Percentiles rank a stretch among this genome's conserved stretches.
These are phyloP conservation scores for Cydia splendana DNA, from an alignment of 1,140 invertebrate genomes.

Conservation along the genomic window DNA sequence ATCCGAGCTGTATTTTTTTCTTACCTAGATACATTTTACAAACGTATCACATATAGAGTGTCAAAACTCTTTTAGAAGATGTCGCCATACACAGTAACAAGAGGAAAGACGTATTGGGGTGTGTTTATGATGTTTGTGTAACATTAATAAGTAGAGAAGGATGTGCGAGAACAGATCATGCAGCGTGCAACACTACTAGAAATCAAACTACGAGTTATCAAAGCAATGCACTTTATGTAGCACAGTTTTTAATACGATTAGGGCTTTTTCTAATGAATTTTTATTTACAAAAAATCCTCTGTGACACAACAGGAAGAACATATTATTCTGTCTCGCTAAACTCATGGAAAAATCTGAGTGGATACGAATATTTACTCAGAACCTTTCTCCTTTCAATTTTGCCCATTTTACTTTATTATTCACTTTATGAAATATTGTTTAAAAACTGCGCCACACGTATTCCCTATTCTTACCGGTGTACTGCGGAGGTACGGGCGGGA, in stretches of 20 bases:
- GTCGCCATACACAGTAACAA: no score
- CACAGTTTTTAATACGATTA: constrained; percentile 3
- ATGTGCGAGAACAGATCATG: constrained; percentile 25
- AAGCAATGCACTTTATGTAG: background rate
- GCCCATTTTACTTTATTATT: no score
- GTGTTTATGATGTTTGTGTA: constrained; percentile 13
- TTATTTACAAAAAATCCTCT: no score
- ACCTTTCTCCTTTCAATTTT: no score
- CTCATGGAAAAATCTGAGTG: no score
- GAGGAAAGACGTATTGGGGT: background rate
- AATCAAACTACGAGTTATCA: background rate
- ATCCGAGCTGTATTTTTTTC: background rate
- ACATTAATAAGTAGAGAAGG: constrained; percentile 22
- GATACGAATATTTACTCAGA: no score
- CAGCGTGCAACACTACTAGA: background rate
- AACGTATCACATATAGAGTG: background rate
- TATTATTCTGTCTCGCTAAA: no score
- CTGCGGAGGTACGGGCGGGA: constrained; percentile 42
- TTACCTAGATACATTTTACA: background rate
- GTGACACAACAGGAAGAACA: no score
- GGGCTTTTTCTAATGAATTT: no score
- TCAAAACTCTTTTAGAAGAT: no score
- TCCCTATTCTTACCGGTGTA: constrained; percentile 60
- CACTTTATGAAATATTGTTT: background rate
- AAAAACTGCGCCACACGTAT: background rate